These are phyloP conservation scores for Galaxea fascicularis DNA, from an alignment of 92 coral and sea anemone genomes.

Conservation along the genomic window DNA sequence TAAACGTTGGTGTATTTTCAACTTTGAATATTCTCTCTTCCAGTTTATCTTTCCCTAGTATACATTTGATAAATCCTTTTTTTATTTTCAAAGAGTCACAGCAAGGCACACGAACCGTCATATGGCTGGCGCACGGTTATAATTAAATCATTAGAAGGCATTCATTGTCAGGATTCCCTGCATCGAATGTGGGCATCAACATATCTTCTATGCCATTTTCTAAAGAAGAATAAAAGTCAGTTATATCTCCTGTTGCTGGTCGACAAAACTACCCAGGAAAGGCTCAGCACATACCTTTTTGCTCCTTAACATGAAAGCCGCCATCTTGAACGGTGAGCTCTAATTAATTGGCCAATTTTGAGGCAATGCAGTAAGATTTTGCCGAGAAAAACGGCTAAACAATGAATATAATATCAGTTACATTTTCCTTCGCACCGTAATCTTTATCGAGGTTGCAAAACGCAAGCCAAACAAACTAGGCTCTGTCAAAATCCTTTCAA, in stretches of 20 bases:
- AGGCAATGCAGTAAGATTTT: background rate
- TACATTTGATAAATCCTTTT: too few relatives aligned
- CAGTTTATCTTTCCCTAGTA: too few relatives aligned
- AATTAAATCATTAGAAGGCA: too few relatives aligned
- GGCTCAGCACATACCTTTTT: conserved; percentile 25
- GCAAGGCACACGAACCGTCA: too few relatives aligned
- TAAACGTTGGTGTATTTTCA: too few relatives aligned
- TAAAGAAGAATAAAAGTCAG: too few relatives aligned
- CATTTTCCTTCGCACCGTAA: background rate
- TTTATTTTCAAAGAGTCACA: too few relatives aligned
- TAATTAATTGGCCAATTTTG: background rate
- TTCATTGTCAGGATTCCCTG: too few relatives aligned
- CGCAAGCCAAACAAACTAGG: conserved; percentile 18
- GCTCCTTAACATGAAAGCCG: conserved; percentile 31
- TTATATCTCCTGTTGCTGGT: background rate
- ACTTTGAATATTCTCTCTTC: too few relatives aligned
- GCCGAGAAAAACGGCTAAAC: background rate
- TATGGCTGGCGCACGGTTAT: too few relatives aligned
- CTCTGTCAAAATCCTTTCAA: conserved; percentile 1
- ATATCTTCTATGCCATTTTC: too few relatives aligned
- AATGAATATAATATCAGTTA: background rate
- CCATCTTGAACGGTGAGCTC: background rate
- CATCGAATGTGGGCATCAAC: too few relatives aligned
- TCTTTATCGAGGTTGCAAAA: background rate
- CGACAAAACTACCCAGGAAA: background rate